These are phyloP conservation scores for Chionoecetes opilio DNA, from an alignment of 1,140 invertebrate genomes.

Conservation along the genomic window DNA sequence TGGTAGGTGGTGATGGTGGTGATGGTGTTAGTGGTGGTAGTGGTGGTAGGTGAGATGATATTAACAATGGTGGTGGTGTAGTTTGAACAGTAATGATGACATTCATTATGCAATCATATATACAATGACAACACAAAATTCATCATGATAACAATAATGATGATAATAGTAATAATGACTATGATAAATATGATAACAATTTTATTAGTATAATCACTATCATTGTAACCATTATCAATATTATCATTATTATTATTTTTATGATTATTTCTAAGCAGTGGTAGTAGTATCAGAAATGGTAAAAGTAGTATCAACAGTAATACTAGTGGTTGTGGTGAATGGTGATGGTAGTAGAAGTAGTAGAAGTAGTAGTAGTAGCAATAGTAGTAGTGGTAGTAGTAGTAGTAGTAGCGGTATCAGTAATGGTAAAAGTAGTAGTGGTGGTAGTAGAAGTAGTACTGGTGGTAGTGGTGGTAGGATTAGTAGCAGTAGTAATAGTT, in stretches of 20 bases:
- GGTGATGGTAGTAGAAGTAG: neutral
- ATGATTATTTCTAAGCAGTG: no score
- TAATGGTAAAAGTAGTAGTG: neutral
- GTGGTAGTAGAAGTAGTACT: neutral
- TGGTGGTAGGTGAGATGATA: neutral
- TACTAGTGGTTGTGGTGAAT: neutral
- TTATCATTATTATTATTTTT: no score
- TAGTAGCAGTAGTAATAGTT: no score
- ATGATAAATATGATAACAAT: neutral
- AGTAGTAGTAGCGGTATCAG: neutral
- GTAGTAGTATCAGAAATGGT: neutral
- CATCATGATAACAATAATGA: no score
- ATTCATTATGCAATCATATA: neutral
- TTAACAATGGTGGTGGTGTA: neutral
- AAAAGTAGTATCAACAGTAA: neutral
- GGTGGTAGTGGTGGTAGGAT: no score
- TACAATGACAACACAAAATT: no score
- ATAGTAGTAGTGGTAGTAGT: neutral
- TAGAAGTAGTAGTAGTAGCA: neutral
- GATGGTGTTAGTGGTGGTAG: neutral
- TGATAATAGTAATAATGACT: neutral
- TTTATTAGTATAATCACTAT: no score
- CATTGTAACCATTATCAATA: no score
- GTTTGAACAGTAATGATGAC: neutral
- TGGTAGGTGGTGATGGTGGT: neutral